Percentiles rank a stretch among this genome's conserved stretches.
These are phyloP conservation scores for Drosophila quinaria DNA, from an alignment of 2,888 invertebrate species.

Conservation along the genomic window DNA sequence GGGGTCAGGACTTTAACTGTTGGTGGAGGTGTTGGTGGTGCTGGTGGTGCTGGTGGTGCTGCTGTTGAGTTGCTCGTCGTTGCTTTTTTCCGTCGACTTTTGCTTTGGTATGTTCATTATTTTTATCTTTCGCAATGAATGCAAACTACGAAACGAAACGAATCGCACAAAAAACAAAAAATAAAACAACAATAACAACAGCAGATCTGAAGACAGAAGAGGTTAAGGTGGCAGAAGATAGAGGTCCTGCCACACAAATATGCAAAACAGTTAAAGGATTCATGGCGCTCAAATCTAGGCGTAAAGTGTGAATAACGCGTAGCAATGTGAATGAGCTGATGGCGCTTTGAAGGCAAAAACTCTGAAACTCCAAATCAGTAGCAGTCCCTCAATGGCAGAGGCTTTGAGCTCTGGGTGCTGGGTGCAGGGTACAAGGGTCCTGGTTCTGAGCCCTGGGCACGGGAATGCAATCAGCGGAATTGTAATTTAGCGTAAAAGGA, in stretches of 20 bases:
- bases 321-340: constrained; percentile 75
- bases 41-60: constrained; percentile 29
- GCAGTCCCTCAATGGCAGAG: constrained; percentile 2
- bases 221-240: background rate
- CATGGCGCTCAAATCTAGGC: constrained; percentile 81
- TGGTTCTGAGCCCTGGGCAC: constrained; percentile 25
- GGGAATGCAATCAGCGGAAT: constrained; percentile 84
- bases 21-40: too few relatives aligned
- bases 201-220: constrained; percentile 13
- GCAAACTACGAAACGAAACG: constrained; percentile 67
- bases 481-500: constrained; percentile 84
- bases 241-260: constrained; percentile 66
- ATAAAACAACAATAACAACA: constrained; percentile 52
- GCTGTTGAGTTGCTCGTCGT: constrained; percentile 55
- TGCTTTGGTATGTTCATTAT: constrained; percentile 83
- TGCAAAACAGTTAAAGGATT: constrained; percentile 80
- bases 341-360: constrained; percentile 53
- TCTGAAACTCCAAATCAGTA: constrained; percentile 16
- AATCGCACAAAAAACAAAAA: constrained; percentile 51
- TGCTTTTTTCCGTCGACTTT: constrained; percentile 71
- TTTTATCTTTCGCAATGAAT: constrained; percentile 83
- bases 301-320: constrained; percentile 77
- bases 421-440: constrained; percentile 6
- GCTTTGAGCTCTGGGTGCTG: constrained; percentile 12
- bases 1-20: constrained; percentile 39